Base-by-base conservation (phyloP, 2,797 vertebrate species). In the Amblyopsis hoosieri region DNA sequence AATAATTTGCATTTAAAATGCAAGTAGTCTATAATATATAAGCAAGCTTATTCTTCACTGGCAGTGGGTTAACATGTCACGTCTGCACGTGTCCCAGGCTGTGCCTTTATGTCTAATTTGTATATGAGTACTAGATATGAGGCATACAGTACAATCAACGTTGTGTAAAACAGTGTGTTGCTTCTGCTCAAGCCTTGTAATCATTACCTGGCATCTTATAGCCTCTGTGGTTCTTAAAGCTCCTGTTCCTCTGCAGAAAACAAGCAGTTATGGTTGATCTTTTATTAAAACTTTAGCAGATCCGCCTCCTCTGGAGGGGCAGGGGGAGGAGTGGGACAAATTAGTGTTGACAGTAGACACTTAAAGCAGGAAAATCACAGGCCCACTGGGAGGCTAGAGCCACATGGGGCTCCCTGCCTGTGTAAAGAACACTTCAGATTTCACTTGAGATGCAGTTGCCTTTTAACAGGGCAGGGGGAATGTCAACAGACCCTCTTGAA, bases 301-400 rank as follows among this genome's bases (percentile, higher is more conserved):
- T 84, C 67, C 81, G 89, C 85, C 87, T 89, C 85, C 84, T 77
- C 81, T 60, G 45, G 80, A 72, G 78, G 85, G 86, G 88, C 85
- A 17, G 81, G 87, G 83, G 91, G 88, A 89, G 90, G 87, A 91
- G 87, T 85, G 90, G 91, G 91, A 94, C 93, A 94, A 94, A 94
- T 94, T 94, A 94, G 93, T 91, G 91, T 92, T 94, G 93, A 94
- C 93, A 94, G 91, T 92, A 91, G 92, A 93, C 89, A 92, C 92
- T 94, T 94, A 94, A 93, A 94, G 89, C 90, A 88, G 90, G 90
- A 93, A 93, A 93, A 93, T 93, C 92, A 92, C 91, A 87, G 90
- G 87, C 91, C 93, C 92, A 85, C 85, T 84, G 93, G 93, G 93
- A 94, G 87, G 80, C 69, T 66, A 73, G 80, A 88, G 90, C 89